Percentiles rank a stretch among this genome's conserved stretches.
Conservation (phyloP, 2,113 vertebrate genomes). For the Grantiella picta region DNA sequence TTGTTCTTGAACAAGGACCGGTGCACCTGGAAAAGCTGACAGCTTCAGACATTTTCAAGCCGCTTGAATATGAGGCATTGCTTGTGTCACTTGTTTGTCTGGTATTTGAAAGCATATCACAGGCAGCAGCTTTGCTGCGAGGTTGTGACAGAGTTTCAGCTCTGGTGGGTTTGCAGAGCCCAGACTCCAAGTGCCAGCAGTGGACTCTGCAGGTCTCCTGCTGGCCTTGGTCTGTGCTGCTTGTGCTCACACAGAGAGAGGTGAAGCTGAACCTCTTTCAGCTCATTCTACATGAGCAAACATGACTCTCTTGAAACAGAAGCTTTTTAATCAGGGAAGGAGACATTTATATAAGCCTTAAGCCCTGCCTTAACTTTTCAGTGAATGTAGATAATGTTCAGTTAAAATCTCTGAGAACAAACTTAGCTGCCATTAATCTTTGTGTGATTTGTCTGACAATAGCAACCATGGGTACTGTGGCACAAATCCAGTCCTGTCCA, state of each 20-base stretch:
- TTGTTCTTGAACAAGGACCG: background rate
- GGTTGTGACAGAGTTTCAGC: background rate
- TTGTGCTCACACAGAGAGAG: background rate
- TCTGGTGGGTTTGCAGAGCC: background rate
- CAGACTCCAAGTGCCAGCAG: background rate
- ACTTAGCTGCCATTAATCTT: background rate
- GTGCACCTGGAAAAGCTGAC: background rate
- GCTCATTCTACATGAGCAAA: background rate
- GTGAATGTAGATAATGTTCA: background rate
- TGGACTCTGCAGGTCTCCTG: background rate
- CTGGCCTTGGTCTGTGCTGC: background rate
- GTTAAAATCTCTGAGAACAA: background rate
- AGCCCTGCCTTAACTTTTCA: background rate
- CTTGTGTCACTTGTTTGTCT: background rate
- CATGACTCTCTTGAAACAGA: background rate
- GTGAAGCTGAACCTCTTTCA: background rate
- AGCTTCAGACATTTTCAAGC: background rate
- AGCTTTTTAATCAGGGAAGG: background rate
- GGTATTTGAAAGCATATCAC: background rate
- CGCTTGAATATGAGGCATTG: background rate
- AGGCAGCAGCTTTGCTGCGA: background rate
- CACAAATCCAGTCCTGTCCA: background rate
- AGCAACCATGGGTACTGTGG: background rate
- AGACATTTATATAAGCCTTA: background rate
- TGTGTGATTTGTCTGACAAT: background rate